These are phyloP conservation scores for Pasiphila rectangulata DNA, from an alignment of 2,888 invertebrate species.

Conservation along the genomic window DNA sequence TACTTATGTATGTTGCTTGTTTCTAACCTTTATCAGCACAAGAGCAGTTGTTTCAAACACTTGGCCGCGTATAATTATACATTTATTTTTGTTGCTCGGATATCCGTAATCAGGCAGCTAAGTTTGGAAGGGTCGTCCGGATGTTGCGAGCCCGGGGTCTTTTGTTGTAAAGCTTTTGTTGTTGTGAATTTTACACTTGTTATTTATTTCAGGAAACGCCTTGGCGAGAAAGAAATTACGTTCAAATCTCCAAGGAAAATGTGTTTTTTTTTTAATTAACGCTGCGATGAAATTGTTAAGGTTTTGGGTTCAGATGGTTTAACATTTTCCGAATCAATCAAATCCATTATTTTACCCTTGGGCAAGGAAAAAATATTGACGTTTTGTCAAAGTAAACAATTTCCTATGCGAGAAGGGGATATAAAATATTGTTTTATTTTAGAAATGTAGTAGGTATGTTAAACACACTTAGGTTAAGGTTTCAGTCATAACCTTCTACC, in stretches of 20 bases:
- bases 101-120: constrained; percentile 80
- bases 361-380: constrained; percentile 10
- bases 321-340: constrained; percentile 33
- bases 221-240: constrained; percentile 78
- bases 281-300: constrained; percentile 55
- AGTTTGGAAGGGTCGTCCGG: constrained; percentile 80
- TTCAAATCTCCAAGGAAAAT: constrained; percentile 77
- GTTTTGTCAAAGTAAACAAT: constrained; percentile 13
- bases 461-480: neutral
- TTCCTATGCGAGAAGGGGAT: constrained; percentile 1
- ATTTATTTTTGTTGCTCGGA: constrained; percentile 74
- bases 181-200: constrained; percentile 81
- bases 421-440: neutral
- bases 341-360: constrained; percentile 19
- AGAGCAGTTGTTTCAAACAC: constrained; percentile 53
- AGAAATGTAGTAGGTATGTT: neutral
- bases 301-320: constrained; percentile 52
- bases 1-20: neutral
- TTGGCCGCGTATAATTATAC: constrained; percentile 60
- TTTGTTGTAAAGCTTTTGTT: constrained; percentile 80
- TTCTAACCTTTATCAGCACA: constrained; percentile 29
- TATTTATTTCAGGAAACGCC: constrained; percentile 80
- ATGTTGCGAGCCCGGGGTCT: constrained; percentile 78
- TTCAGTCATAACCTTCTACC: constrained; percentile 30
- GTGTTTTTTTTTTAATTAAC: constrained; percentile 75